Conservation (phyloP, 1,140 invertebrate genomes). For the Batillaria attramentaria region DNA sequence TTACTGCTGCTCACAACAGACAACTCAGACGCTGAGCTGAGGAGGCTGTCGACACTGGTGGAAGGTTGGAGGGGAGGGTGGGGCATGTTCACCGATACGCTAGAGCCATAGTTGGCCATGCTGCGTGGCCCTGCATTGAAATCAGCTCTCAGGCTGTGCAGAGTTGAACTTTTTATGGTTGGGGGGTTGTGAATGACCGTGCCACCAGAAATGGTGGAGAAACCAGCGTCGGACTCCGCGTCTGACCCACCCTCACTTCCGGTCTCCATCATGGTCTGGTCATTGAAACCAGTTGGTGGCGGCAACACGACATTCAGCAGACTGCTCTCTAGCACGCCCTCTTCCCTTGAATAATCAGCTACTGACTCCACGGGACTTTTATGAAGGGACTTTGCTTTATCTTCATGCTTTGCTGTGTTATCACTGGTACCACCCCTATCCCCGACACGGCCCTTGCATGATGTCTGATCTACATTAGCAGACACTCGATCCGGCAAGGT, state of each 20-base stretch:
- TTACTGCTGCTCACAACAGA: conserved; percentile 27
- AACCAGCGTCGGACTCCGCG: conserved; percentile 50
- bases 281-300: conserved; percentile 40
- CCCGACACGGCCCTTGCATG: no score
- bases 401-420: background rate
- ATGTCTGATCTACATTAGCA: no score
- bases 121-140: background rate
- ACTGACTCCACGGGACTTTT: background rate
- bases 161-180: background rate
- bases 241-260: conserved; percentile 35
- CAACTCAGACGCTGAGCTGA: conserved; percentile 43
- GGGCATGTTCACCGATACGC: conserved; percentile 5
- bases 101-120: background rate
- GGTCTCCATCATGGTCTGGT: conserved; percentile 31
- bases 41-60: conserved; percentile 57
- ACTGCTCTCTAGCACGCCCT: conserved; percentile 21
- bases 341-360: background rate
- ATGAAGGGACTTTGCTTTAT: background rate
- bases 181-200: conserved; percentile 39
- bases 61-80: conserved; percentile 41
- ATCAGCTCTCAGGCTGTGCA: background rate
- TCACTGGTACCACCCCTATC: background rate
- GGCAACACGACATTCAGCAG: conserved; percentile 35
- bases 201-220: conserved; percentile 52
- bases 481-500: background rate